Percentiles rank a stretch among this genome's conserved stretches.
Conservation (phyloP, 2,888 invertebrate genomes). For the Stenotaenia linearis region DNA sequence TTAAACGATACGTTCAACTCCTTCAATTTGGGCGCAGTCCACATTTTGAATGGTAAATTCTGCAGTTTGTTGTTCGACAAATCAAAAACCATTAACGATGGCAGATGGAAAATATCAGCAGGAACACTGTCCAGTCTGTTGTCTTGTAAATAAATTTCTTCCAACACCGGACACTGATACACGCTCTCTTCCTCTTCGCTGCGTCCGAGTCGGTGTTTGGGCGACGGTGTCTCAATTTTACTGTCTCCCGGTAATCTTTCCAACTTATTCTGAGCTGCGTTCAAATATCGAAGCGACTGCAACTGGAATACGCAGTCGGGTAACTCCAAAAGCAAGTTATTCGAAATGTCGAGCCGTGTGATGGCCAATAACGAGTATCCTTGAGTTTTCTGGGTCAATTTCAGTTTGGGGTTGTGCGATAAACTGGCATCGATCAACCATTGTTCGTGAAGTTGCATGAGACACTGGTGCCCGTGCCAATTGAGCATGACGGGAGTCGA, state of each 20-base stretch:
- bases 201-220: slow-evolving; percentile 38
- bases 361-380: slow-evolving; percentile 78
- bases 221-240: slow-evolving; percentile 34
- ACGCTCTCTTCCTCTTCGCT: slow-evolving; percentile 37
- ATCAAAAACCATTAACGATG: slow-evolving; percentile 72
- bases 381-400: slow-evolving; percentile 60
- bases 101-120: slow-evolving; percentile 71
- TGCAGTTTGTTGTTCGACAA: slow-evolving; percentile 91
- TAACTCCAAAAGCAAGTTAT: slow-evolving; percentile 72
- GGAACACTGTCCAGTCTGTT: slow-evolving; percentile 80
- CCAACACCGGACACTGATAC: slow-evolving; percentile 60
- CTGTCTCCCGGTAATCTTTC: slow-evolving; percentile 59
- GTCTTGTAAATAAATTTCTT: slow-evolving; percentile 84
- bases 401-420: slow-evolving; percentile 74
- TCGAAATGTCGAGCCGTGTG: slow-evolving; percentile 86
- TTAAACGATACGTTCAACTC: slow-evolving; percentile 88
- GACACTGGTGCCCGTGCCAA: slow-evolving; percentile 78
- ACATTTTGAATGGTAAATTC: slow-evolving; percentile 72
- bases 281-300: slow-evolving; percentile 71
- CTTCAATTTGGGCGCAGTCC: slow-evolving; percentile 76
- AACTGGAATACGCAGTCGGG: slow-evolving; percentile 79
- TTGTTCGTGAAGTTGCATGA: slow-evolving; percentile 63
- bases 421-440: slow-evolving; percentile 81
- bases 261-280: slow-evolving; percentile 82
- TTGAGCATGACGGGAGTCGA: slow-evolving; percentile 74